These are phyloP conservation scores for Acrobasis repandana DNA, from an alignment of 2,888 invertebrate genomes.

Conservation along the genomic window DNA sequence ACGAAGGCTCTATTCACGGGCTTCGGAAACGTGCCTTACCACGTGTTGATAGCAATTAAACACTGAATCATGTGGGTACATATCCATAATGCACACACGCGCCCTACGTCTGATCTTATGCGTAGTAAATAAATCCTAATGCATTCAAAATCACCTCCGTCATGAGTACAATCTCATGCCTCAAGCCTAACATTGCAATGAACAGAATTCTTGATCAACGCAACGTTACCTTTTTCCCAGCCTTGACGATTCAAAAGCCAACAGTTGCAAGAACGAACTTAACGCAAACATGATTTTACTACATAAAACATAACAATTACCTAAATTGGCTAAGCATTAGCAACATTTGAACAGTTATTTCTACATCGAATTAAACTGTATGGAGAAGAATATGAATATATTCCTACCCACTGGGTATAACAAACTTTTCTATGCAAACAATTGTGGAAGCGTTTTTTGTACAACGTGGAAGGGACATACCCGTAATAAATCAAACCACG, in stretches of 20 bases:
- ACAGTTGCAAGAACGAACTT: slow-evolving; percentile 19
- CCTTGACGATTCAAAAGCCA: slow-evolving; percentile 20
- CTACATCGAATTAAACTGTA: slow-evolving; percentile 44
- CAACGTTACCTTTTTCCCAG: slow-evolving; percentile 20
- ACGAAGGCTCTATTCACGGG: slow-evolving; percentile 41
- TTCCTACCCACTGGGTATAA: no score
- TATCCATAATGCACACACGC: slow-evolving; percentile 59
- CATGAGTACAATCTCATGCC: slow-evolving; percentile 7
- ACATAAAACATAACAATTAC: slow-evolving; percentile 27
- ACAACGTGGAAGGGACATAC: no score
- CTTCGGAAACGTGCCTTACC: slow-evolving; percentile 53
- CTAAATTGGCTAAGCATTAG: slow-evolving; percentile 43
- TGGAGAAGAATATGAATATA: no score
- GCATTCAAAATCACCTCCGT: slow-evolving; percentile 34
- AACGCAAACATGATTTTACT: slow-evolving; percentile 23
- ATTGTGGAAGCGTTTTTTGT: no score
- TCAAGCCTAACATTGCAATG: slow-evolving; percentile 3
- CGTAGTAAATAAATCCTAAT: slow-evolving; percentile 34
- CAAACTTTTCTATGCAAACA: no score
- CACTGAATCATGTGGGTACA: slow-evolving; percentile 52
- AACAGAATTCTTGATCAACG: slow-evolving; percentile 22
- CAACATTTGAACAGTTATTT: slow-evolving; percentile 46
- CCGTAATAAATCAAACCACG: no score
- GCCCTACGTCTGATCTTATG: slow-evolving; percentile 37
- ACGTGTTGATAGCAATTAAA: slow-evolving; percentile 66